phyloP scores from a whole-genome alignment of 2,797 vertebrate genomes.

The Telmatherina bonti region DNA sequence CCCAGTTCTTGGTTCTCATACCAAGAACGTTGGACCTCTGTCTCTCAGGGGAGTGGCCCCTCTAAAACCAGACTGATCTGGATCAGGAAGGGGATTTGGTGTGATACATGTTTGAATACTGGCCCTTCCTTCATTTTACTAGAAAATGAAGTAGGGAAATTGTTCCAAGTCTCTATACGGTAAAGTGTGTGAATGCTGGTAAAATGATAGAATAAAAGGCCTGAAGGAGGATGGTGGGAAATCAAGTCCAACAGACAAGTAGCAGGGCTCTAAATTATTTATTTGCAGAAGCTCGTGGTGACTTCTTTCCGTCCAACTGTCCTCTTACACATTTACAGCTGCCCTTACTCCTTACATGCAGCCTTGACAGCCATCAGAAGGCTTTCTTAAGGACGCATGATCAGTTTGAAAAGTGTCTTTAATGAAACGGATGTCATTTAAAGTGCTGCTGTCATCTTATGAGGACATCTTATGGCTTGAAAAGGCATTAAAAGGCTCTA shows the following conservation, averaged over 20 bases:
- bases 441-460: conserved; percentile 3
- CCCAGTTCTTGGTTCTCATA: no score
- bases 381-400: not conserved
- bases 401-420: conserved; percentile 1
- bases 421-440: conserved; percentile 38
- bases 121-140: not conserved
- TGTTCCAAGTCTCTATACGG: not conserved
- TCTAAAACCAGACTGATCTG: not conserved
- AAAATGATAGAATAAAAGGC: no score
- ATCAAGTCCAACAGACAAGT: no score
- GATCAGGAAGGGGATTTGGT: not conserved
- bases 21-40: no score
- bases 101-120: not conserved
- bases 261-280: no score
- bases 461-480: not conserved
- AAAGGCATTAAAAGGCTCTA: conserved; percentile 1
- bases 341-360: not conserved
- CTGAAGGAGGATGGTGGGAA: no score
- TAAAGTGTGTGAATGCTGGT: no score
- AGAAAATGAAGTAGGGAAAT: not conserved
- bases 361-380: conserved; percentile 21
- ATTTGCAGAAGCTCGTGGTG: no score
- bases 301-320: not conserved
- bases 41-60: not conserved
- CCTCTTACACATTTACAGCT: not conserved